phyloP scores from a whole-genome alignment of 2,113 vertebrate species.

The Pheucticus melanocephalus region DNA sequence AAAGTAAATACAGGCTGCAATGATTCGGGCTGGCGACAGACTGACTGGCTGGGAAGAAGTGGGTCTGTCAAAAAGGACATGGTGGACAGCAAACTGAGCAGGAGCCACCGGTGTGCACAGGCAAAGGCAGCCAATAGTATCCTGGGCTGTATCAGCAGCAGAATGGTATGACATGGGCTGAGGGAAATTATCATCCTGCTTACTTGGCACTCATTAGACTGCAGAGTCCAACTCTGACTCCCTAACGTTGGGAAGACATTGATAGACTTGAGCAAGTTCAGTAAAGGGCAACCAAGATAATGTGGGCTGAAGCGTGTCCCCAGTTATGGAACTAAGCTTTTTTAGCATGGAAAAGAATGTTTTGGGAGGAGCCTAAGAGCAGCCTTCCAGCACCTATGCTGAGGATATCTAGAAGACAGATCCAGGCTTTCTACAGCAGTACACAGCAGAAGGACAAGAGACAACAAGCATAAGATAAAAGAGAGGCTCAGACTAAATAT shows the following conservation, averaged over 20 bases:
- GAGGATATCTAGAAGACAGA: background rate
- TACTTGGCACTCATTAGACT: background rate
- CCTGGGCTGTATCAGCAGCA: background rate
- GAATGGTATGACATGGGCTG: background rate
- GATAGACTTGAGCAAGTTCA: background rate
- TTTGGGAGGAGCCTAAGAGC: background rate
- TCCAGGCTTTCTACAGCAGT: background rate
- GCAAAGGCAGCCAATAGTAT: background rate
- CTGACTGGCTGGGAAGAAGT: background rate
- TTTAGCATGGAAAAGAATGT: background rate
- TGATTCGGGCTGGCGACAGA: accelerated
- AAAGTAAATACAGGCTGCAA: background rate
- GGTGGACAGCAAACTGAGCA: background rate
- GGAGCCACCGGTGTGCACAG: background rate
- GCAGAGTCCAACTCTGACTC: background rate
- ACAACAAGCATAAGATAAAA: background rate
- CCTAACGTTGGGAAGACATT: background rate
- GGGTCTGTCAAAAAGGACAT: background rate
- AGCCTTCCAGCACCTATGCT: background rate
- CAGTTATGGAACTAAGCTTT: background rate
- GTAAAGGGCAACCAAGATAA: background rate
- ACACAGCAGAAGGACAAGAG: background rate
- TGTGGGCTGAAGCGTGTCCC: background rate
- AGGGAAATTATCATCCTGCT: background rate
- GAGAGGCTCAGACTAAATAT: background rate